Evolutionary conservation across 2,797 vertebrate genomes (phyloP).

Genomic region (Kryptolebias ocellatus): DNA sequence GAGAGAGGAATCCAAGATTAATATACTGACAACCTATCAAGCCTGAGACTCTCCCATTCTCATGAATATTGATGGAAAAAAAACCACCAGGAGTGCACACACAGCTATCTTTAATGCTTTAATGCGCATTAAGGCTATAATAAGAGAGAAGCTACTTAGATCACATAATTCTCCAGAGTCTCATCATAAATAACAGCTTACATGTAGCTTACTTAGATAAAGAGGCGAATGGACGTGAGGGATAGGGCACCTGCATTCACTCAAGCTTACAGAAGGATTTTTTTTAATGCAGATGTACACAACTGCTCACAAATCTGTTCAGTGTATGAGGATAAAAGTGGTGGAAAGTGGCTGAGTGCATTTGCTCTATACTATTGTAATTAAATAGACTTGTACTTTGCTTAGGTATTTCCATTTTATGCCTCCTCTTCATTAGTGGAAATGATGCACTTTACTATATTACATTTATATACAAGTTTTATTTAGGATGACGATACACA

Average conservation of each 20-base stretch:
- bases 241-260: conserved; percentile 55
- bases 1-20: conserved; percentile 59
- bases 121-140: conserved; percentile 75
- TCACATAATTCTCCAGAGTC: conserved; percentile 71
- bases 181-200: conserved; percentile 78
- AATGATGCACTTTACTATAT: background rate
- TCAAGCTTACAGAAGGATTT: conserved; percentile 56
- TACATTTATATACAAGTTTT: too few species aligned
- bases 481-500: background rate
- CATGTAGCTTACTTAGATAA: conserved; percentile 78
- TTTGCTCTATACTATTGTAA: too few species aligned
- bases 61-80: conserved; percentile 76
- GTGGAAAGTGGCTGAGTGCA: background rate
- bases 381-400: background rate
- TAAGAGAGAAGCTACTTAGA: conserved; percentile 71
- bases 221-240: conserved; percentile 57
- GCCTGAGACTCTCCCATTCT: conserved; percentile 54
- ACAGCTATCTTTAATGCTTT: conserved; percentile 69
- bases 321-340: background rate
- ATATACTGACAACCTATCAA: conserved; percentile 67
- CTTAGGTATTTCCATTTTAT: background rate
- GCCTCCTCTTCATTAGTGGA: background rate
- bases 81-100: conserved; percentile 65
- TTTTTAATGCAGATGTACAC: conserved; percentile 20
- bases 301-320: conserved; percentile 41